A percentile compares a stretch with the other conserved stretches of the same genome.
These are phyloP conservation scores for Hetaerina titia DNA, from an alignment of 2,888 invertebrate genomes.

Conservation along the genomic window DNA sequence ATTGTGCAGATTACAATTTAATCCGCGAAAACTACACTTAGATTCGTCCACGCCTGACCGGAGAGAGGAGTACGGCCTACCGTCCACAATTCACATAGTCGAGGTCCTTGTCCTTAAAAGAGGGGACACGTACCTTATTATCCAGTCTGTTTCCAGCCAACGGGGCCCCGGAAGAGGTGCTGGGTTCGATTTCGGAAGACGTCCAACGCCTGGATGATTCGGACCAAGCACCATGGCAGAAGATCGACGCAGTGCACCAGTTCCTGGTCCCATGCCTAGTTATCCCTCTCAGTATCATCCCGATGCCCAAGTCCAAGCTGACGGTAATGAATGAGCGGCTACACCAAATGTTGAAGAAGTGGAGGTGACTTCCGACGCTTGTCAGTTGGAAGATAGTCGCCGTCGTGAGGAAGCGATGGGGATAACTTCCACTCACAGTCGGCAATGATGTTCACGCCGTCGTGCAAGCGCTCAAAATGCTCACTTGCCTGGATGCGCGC, in stretches of 20 bases:
- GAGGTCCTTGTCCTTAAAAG: no score
- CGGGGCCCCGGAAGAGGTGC: conserved; percentile 70
- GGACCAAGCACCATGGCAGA: conserved; percentile 72
- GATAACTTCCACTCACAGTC: background rate
- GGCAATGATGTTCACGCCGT: conserved; percentile 29
- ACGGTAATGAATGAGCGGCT: background rate
- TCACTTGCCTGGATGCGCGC: background rate
- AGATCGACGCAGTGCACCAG: conserved; percentile 69
- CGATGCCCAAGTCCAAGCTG: conserved; percentile 29
- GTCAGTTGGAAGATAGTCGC: background rate
- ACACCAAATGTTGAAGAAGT: conserved; percentile 21
- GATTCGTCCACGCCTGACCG: no score
- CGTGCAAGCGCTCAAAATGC: conserved; percentile 68
- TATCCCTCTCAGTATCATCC: background rate
- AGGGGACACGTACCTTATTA: no score
- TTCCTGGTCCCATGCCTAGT: conserved; percentile 53
- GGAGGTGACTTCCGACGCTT: background rate
- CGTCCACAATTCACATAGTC: no score
- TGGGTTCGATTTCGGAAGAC: conserved; percentile 69
- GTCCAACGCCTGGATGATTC: conserved; percentile 50
- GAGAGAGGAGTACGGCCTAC: no score
- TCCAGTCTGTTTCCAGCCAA: no score
- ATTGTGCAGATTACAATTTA: no score
- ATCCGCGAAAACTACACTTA: no score
- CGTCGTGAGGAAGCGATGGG: background rate